Conservation (phyloP, 2,888 invertebrate species). For the Hyles lineata region DNA sequence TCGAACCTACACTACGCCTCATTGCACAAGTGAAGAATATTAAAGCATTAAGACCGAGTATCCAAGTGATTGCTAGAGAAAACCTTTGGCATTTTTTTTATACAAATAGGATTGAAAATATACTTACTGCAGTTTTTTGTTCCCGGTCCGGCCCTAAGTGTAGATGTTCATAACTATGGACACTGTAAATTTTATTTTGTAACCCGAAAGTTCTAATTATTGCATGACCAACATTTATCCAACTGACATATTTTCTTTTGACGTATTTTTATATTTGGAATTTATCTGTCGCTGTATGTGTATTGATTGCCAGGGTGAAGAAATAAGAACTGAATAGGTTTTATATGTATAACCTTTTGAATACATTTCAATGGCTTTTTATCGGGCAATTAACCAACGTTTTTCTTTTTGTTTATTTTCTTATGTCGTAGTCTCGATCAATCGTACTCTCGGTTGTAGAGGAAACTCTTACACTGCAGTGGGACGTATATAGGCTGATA, state of each 20-base stretch:
- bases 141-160: constrained; percentile 51
- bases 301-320: constrained; percentile 11
- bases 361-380: neutral
- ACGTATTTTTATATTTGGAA: constrained; percentile 61
- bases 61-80: neutral
- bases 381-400: too few species aligned
- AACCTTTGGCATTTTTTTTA: neutral
- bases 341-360: neutral
- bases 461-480: too few species aligned
- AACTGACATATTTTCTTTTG: constrained; percentile 61
- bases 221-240: constrained; percentile 56
- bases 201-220: constrained; percentile 67
- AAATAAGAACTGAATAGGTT: neutral
- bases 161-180: constrained; percentile 60
- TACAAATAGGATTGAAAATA: constrained; percentile 12
- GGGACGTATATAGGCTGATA: too few species aligned
- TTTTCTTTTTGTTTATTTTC: too few species aligned
- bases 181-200: constrained; percentile 84
- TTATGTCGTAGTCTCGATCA: too few species aligned
- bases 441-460: too few species aligned
- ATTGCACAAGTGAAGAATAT: too few species aligned
- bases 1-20: too few species aligned
- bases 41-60: neutral
- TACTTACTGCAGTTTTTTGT: constrained; percentile 61
- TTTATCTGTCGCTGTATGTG: constrained; percentile 39